These are phyloP conservation scores for Tachyglossus aculeatus DNA, from an alignment of 2,797 vertebrate species.

Conservation along the genomic window DNA sequence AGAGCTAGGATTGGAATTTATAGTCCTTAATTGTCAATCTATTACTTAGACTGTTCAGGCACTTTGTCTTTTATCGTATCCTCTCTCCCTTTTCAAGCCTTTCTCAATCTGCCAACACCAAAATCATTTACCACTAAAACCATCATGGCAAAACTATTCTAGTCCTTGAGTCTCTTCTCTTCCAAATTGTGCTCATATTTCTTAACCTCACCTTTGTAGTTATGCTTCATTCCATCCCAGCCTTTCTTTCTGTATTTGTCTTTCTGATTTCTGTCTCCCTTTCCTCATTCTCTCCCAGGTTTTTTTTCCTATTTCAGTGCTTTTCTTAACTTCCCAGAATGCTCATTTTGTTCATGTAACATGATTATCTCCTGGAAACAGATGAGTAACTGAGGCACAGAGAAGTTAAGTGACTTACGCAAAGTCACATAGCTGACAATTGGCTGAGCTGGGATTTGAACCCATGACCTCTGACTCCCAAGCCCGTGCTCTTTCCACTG, in stretches of 20 bases:
- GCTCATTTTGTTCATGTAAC: neutral
- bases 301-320: neutral
- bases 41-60: neutral
- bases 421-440: too few species aligned
- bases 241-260: too few species aligned
- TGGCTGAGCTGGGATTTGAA: too few species aligned
- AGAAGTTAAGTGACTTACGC: too few species aligned
- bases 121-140: neutral
- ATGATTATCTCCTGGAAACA: neutral
- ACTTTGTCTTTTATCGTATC: neutral
- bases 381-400: too few species aligned
- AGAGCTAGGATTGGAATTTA: too few species aligned
- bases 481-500: too few species aligned
- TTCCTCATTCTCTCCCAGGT: neutral
- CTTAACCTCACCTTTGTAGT: too few species aligned
- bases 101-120: neutral
- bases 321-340: neutral
- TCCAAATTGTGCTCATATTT: conserved; percentile 1
- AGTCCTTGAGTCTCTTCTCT: neutral
- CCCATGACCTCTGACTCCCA: too few species aligned
- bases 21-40: neutral
- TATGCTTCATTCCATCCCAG: too few species aligned
- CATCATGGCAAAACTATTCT: conserved; percentile 7
- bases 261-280: too few species aligned
- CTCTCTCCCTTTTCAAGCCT: neutral